Base-by-base conservation (phyloP, 2,797 vertebrate genomes). In the Trachurus trachurus region DNA sequence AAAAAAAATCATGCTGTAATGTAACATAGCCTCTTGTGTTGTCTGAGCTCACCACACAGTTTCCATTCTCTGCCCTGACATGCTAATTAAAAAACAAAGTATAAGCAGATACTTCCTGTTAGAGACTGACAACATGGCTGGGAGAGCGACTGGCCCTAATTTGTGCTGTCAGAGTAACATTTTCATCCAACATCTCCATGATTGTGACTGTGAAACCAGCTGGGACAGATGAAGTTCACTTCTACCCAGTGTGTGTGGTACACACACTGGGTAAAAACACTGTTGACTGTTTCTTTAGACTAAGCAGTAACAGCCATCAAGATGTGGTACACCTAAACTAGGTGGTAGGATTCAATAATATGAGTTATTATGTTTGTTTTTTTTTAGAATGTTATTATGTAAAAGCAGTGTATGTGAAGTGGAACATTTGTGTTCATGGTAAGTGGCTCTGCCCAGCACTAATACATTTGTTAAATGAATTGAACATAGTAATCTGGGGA, bases 101-200 rank as follows among this genome's bases (percentile, higher is more conserved):
- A 21, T 37, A 21, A 44, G 34, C 17, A 80, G 54, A 47, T 47
- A 22, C 40, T 5, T 56, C 59, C 40, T 66, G 67, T 58, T 67
- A 39, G 59, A 34, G 64, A 70, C 17, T 66, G 74, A 83, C 53
- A 67, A 61, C 53, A 67, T 10, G n/a, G 37, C n/a, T 63, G 21
- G 42, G 53, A 53, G 52, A n/a, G 42, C 65, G 82, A 80, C 37
- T 31, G 69, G 7, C 50, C 0, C 5, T 15, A 68, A 64, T 77
- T 63, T 44, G 6, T 54, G 58, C 66, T 65, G 60, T 77, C 74
- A 66, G 64, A 4, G 40, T 29, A 52, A 50, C 60, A 40, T 67
- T 71, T 71, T 65, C 47, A 44, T 78, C 29, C 9, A 67, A 68
- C 6, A 1, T 29, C 10, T 42, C 47, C 78, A 45, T 72, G 63